Evolutionary conservation across 2,797 vertebrate species (phyloP), one percentile per base, ranked within the genome.

Genomic region (Corythornis leucogaster): DNA sequence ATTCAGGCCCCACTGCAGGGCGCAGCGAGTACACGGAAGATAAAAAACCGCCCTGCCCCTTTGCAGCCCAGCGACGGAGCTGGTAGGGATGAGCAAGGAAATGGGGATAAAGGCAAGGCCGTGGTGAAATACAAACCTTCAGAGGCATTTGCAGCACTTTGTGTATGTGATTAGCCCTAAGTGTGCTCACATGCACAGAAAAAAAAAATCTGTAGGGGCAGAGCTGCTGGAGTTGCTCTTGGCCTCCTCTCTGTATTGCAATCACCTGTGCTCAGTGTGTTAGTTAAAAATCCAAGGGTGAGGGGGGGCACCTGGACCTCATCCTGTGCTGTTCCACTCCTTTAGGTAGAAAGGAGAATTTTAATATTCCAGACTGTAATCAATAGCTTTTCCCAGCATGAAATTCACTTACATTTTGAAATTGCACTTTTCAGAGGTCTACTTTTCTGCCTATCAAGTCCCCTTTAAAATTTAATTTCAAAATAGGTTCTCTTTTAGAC

Each of bases 371-470:
- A 90, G 54, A 26, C 62, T 57, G 48, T 42, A 80, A 75, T 66
- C 66, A 43, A 11, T 35, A 87, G 58, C 51, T 92, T 80, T 83
- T 87, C 68, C 79, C 90, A 80, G 58, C 81, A 80, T 89, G 86
- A 93, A 94, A 92, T 94, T 87, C 22, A 83, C 80, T 85, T 87
- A 59, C 62, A 58, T 57, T 90, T 94, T 89, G 81, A 85, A 94
- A 87, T 63, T 63, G 69, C 35, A 35, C 40, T 92, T 93, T 73
- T 79, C 46, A 73, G 66, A 94, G 63, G 54, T 89, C 66, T 66
- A 63, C 5, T 87, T 30, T n/a, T 89, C 69, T 80, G 51, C 51
- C 80, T 80, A 38, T 85, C 78, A 59, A 80, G 30, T 69, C 28
- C 4, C 54, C 46, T 89, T 92, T 82, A 90, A 89, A 91, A 94